A percentile compares a stretch with the other conserved stretches of the same genome.
Evolutionary conservation across 2,113 vertebrate genomes (phyloP).

Genomic region (Phodopus roborovskii): DNA sequence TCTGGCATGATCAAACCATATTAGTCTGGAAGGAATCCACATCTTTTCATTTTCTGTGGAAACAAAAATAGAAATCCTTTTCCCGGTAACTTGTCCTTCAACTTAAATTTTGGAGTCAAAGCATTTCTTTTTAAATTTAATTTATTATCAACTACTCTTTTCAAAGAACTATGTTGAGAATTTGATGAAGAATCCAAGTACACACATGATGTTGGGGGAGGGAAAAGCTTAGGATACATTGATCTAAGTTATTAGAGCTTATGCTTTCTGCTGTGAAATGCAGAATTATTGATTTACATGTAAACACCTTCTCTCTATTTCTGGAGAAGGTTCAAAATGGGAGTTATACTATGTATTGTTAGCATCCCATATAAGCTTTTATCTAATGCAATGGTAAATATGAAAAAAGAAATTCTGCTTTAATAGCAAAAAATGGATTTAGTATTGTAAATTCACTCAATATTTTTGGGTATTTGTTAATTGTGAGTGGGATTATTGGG

Average conservation of each 20-base stretch:
- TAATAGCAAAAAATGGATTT: background rate
- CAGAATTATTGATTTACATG: background rate
- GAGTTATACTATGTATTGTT: background rate
- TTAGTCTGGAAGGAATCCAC: too few species aligned
- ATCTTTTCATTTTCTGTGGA: too few species aligned
- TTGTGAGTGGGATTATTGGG: background rate
- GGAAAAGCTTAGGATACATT: background rate
- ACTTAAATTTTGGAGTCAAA: too few species aligned
- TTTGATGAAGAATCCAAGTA: background rate
- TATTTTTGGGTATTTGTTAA: background rate
- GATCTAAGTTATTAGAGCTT: background rate
- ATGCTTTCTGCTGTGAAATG: background rate
- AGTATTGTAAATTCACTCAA: background rate
- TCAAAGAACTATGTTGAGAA: background rate
- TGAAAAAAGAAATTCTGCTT: background rate
- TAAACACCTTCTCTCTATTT: background rate
- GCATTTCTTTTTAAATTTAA: too few species aligned
- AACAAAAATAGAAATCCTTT: too few species aligned
- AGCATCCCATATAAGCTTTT: background rate
- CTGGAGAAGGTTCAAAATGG: background rate
- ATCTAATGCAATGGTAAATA: background rate
- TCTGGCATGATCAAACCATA: too few species aligned
- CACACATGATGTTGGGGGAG: background rate
- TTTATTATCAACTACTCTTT: background rate
- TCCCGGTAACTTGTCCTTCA: too few species aligned